A percentile compares a stretch with the other conserved stretches of the same genome.
Conservation (phyloP, 1,140 invertebrate genomes). For the Zaprionus camerounensis region DNA sequence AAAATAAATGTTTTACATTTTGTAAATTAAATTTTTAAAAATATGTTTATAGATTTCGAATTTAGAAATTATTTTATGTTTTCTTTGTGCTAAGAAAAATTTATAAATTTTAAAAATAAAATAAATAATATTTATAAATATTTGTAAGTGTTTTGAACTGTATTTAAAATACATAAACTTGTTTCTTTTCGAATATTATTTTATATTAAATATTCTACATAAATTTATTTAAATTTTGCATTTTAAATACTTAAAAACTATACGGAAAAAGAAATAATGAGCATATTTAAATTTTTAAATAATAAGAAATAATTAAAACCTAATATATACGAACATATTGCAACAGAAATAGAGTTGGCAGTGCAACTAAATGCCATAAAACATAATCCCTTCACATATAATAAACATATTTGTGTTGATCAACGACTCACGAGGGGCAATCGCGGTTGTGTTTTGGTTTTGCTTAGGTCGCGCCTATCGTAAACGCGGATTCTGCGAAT, state of each 20-base stretch:
- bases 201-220: too few species aligned
- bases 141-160: too few species aligned
- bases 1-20: too few species aligned
- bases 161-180: too few species aligned
- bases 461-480: slow-evolving; percentile 58
- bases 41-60: too few species aligned
- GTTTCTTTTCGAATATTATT: accelerated
- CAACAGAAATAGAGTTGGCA: not conserved
- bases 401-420: slow-evolving; percentile 17
- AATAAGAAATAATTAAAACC: not conserved
- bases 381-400: slow-evolving; percentile 12
- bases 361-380: not conserved
- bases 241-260: not conserved
- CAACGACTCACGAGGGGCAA: not conserved
- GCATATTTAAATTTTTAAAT: not conserved
- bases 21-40: too few species aligned
- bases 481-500: slow-evolving; percentile 63
- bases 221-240: not conserved
- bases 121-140: too few species aligned
- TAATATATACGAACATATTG: not conserved
- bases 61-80: too few species aligned
- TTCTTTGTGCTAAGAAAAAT: too few species aligned
- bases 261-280: not conserved
- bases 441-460: slow-evolving; percentile 36
- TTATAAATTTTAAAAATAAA: too few species aligned